A percentile compares a stretch with the other conserved stretches of the same genome.
Conservation (phyloP, 1,140 invertebrate species). For the Psilanteris sp. region DNA sequence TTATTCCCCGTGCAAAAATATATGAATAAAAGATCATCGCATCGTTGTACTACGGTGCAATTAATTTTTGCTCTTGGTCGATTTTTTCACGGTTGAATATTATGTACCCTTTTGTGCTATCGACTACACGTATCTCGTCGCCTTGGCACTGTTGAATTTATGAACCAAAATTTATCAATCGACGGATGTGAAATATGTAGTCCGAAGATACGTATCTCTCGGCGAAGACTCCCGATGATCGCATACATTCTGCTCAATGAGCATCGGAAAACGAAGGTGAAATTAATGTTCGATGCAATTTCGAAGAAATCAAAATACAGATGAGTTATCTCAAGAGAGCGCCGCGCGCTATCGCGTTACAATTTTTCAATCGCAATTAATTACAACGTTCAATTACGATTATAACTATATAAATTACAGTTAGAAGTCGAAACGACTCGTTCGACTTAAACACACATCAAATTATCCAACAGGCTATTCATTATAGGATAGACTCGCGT, state of each 20-base stretch:
- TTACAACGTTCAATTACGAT: conserved; percentile 20
- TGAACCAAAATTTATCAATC: conserved; percentile 50
- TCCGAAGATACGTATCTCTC: conserved; percentile 16
- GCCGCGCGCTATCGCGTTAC: too few species aligned
- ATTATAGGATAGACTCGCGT: conserved; percentile 31
- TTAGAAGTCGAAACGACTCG: conserved; percentile 8
- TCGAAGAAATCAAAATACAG: conserved; percentile 6
- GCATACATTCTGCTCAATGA: conserved; percentile 32
- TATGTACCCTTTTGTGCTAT: conserved; percentile 37
- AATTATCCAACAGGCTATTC: conserved; percentile 9
- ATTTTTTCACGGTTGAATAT: conserved; percentile 19
- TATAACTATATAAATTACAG: conserved; percentile 10
- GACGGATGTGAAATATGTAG: conserved; percentile 22
- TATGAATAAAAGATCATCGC: conserved; percentile 48
- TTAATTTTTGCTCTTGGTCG: conserved; percentile 42
- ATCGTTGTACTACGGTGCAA: conserved; percentile 2
- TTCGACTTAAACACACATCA: conserved; percentile 5
- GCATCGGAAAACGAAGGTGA: conserved; percentile 16
- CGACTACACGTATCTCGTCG: conserved; percentile 38
- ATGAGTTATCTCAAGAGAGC: conserved; percentile 4
- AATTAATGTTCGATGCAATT: conserved; percentile 10
- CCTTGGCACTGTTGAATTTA: conserved; percentile 39
- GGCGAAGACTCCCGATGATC: conserved; percentile 9
- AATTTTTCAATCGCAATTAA: conserved; percentile 23
- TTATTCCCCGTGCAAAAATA: conserved; percentile 27